A percentile compares a stretch with the other conserved stretches of the same genome.
phyloP scores from a whole-genome alignment of 2,888 invertebrate species.

The Megastigmus dorsalis region DNA sequence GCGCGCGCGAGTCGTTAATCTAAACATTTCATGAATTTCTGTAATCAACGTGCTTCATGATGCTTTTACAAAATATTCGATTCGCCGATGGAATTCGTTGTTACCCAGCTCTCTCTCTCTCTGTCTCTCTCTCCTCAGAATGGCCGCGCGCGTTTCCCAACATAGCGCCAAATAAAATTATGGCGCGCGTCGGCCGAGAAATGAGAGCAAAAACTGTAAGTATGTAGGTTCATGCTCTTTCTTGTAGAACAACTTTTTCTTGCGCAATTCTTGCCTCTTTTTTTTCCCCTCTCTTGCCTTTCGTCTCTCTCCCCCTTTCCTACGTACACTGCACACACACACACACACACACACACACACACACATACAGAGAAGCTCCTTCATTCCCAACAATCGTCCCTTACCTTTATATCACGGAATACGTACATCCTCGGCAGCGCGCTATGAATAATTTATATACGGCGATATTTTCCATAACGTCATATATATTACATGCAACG shows the following conservation, averaged over 20 bases:
- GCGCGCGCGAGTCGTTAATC: no score
- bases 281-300: background rate
- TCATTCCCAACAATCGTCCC: no score
- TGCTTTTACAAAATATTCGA: conserved; percentile 15
- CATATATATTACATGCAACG: no score
- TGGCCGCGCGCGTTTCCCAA: conserved; percentile 37
- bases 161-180: conserved; percentile 34
- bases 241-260: conserved; percentile 37
- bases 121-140: no score
- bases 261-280: background rate
- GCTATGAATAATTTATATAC: conserved; percentile 22
- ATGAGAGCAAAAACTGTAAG: conserved; percentile 45
- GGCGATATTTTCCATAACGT: background rate
- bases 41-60: background rate
- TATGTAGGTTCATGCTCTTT: conserved; percentile 42
- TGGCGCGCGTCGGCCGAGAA: conserved; percentile 39
- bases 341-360: no score
- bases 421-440: no score
- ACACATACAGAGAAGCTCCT: no score
- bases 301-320: background rate
- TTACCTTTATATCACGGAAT: no score
- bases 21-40: conserved; percentile 12
- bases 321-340: background rate
- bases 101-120: conserved; percentile 26
- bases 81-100: conserved; percentile 34